phyloP scores from a whole-genome alignment of 1,140 invertebrate genomes.

The Calosoma granatense region DNA sequence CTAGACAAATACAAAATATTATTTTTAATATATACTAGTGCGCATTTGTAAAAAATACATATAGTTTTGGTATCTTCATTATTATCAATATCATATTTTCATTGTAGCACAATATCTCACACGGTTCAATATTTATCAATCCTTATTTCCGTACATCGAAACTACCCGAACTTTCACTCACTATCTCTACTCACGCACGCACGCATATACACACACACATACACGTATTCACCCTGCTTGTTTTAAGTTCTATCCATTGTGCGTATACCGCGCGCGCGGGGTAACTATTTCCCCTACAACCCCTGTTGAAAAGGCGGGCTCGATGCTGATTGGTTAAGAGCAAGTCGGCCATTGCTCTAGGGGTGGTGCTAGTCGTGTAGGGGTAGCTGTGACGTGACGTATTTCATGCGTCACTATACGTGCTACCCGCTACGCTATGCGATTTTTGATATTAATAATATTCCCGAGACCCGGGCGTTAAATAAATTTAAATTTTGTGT shows the following conservation, averaged over 20 bases:
- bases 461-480: background rate
- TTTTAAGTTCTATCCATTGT: background rate
- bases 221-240: background rate
- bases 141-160: background rate
- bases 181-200: background rate
- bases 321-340: background rate
- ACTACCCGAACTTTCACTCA: background rate
- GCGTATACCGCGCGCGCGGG: background rate
- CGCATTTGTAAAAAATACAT: too few relatives aligned
- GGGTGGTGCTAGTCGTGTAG: background rate
- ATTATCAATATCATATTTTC: background rate
- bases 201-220: background rate
- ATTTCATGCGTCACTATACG: background rate
- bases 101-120: too few relatives aligned
- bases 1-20: too few relatives aligned
- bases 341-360: background rate
- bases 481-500: conserved; percentile 4
- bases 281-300: conserved; percentile 5
- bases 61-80: background rate
- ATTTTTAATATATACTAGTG: too few relatives aligned
- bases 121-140: too few relatives aligned
- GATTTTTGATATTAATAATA: conserved; percentile 5
- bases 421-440: background rate
- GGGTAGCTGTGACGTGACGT: background rate
- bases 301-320: background rate